Base-by-base conservation (phyloP, 2,888 invertebrate genomes). In the Lissonota sp. region DNA sequence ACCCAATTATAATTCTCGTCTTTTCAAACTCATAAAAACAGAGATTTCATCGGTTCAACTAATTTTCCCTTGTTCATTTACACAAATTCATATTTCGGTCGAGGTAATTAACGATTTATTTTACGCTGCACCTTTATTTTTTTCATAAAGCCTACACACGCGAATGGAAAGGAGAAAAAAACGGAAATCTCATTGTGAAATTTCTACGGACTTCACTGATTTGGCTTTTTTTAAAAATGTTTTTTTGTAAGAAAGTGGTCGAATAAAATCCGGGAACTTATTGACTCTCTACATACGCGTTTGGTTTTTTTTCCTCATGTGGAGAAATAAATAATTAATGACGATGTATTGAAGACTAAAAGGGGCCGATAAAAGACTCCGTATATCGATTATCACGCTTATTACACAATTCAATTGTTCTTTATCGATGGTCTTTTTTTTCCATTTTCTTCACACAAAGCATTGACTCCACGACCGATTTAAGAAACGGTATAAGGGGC, bases 371-470 rank as follows among this genome's bases (percentile, higher is more conserved):
- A 12, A 55, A 16, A 26, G 39, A 49, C 0, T 40, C 6, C n/a
- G 53, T 49, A n/a, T 39, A n/a, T 39, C 8, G 71, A 40, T 16
- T 3, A 37, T 26, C 26, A n/a, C 7, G 51, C 26, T 71, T 71
- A 40, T 71, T 71, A 40, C 14, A 60, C 60, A 71, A 58, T 71
- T 71, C 26, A 51, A 62, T 60, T n/a, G 49, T 51, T 51, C 44
- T 46, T 42, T 37, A 40, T 71, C 14, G 1, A 26, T n/a, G 7
- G 0, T 71, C 6, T n/a, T 53, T 6, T 42, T 62, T 62, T 12
- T 51, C 3, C 42, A n/a, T 26, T 6, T n/a, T 37, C 55, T 44
- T 57, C 42, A 4, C 16, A 49, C 42, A 7, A 16, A 37, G 60
- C 16, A 42, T 49, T n/a, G 44, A 14, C 55, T 51, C 49, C 46